Evolutionary conservation across 1,140 invertebrate genomes (phyloP), one percentile per base, ranked within the genome.

Genomic region (Papilio xuthus): DNA sequence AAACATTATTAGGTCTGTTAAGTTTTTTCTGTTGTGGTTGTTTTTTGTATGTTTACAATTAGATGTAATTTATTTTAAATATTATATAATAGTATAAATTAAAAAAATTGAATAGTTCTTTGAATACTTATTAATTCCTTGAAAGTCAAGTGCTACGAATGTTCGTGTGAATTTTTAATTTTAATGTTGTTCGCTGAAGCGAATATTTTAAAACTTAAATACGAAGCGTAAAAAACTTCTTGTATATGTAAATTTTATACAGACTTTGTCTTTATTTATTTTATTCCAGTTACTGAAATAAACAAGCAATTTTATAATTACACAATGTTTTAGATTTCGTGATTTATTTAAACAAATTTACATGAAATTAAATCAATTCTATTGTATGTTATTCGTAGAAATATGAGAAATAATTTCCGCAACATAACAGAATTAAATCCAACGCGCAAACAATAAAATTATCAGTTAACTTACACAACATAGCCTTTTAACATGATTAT

Each of bases 121-220:
- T 28, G 60, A 28, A 67, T 67, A 15, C 26, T 67, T 28, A 67
- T 67, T 67, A 67, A 67, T 26, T 26, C 56, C 23, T 20, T 60
- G 13, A 32, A 67, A 28, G 23, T 67, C 26, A 15, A 67, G 60
- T 67, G 60, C 60, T 23, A 26, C 26, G 26, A 28, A 67, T 18
- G 26, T 28, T 67, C 60, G 60, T 67, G 23, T 67, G 60, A 67
- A 67, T 28, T 28, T 67, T 67, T 28, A 67, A 67, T 67, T 67
- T 67, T 67, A 67, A 67, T 67, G 26, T 28, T 67, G 60, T 67
- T 67, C n/a, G 26, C 13, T 9, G 50, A 67, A 67, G 60, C 60
- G 26, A 67, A 23, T 67, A 32, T 28, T 67, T 67, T 67, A 15
- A 67, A 28, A 67, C 23, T 67, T 67, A 67, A 67, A 67, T 28